Conservation (phyloP, 1,140 invertebrate genomes). For the Lineus longissimus region DNA sequence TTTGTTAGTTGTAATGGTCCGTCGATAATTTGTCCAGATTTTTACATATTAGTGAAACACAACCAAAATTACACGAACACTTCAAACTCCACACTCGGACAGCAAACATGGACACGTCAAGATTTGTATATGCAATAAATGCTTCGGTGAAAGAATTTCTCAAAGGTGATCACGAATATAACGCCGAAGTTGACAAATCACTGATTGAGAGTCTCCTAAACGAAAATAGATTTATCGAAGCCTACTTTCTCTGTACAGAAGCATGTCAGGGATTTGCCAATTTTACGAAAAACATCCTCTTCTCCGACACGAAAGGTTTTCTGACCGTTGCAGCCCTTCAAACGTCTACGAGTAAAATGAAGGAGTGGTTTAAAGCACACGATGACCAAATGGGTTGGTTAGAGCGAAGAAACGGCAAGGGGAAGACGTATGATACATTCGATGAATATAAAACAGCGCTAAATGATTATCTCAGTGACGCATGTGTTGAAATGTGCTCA, state of each 20-base stretch:
- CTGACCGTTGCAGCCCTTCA: neutral
- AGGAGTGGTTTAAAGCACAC: conserved; percentile 4
- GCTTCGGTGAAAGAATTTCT: neutral
- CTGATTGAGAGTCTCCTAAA: neutral
- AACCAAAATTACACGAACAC: neutral
- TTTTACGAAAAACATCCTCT: conserved; percentile 2
- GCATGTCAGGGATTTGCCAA: conserved; percentile 5
- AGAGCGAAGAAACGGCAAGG: neutral
- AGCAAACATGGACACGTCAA: conserved; percentile 1
- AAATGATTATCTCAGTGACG: neutral
- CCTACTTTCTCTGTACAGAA: conserved; percentile 6
- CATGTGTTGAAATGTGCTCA: neutral
- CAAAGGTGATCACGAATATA: conserved; percentile 3
- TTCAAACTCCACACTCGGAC: neutral
- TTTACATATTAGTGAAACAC: neutral
- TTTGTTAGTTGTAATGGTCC: no score
- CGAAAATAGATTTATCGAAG: conserved; percentile 6
- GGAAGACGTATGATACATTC: neutral
- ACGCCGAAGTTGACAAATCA: neutral
- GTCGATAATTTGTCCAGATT: neutral
- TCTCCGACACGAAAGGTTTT: conserved; percentile 8
- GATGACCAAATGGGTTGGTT: neutral
- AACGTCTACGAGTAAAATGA: neutral
- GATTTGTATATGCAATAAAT: conserved; percentile 1
- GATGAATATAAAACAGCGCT: neutral